Evolutionary conservation across 2,113 vertebrate genomes (phyloP), one percentile per base, ranked within the genome.

Genomic region (Myodes glareolus): DNA sequence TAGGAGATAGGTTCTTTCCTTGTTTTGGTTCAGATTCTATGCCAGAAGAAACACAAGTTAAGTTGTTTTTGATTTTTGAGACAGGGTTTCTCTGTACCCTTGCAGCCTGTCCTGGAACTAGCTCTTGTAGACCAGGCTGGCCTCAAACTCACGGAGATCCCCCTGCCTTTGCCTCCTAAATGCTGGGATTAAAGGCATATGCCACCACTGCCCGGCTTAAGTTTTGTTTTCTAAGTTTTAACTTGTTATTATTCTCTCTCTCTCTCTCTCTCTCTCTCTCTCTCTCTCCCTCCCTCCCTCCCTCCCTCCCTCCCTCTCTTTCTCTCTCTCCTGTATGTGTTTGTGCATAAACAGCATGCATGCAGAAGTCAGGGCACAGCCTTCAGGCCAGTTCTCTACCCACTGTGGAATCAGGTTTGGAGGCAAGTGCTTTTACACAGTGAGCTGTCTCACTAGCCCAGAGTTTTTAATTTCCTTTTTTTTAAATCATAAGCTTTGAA

Each of bases 1-100:
- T 2, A 93, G 42, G 77, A 94, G 86, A 4, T 1, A 82, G 84
- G 7, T 92, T 87, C 31, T 73, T 89, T 92, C 50, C 42, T 39
- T 70, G 82, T 47, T 78, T 97, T 88, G 92, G 75, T 63, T 94
- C 36, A 47, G 55, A 92, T 72, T 95, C 90, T 72, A 87, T 97
- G 78, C 65, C 55, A 82, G 80, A 25, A 82, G 6, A 82, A 29
- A 63, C 25, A 39, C 55, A 84, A 82, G 36, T 80, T 52, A 52
- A 52, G 21, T 61, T 61, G 29, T 31, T 67, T 31, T 67, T 58
- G 58, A 7, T 58, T 10, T 58, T 58, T 58, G 55, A 58, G 55
- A 58, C 55, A 1, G 19, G 55, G 55, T 58, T 58, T 58, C 55
- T 58, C 19, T 58, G 55, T 58, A 58, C 17, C 55, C 21, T 58